Evolutionary conservation across 2,797 vertebrate genomes (phyloP), one percentile per base, ranked within the genome.

Genomic region (Mormyrops attenuatus): DNA sequence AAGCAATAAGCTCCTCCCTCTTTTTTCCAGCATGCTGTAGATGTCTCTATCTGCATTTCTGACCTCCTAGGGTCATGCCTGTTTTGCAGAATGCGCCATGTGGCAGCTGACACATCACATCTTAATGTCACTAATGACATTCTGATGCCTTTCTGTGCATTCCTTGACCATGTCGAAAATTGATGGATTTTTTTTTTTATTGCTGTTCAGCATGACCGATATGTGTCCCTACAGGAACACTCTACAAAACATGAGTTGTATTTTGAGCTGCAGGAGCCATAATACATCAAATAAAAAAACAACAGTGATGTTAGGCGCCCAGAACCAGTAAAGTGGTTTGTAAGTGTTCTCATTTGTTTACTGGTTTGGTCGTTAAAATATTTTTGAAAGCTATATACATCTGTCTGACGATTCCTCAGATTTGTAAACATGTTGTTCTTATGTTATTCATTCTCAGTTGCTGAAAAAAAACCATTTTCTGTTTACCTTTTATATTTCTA

Each of bases 401-500:
- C 53, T 17, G 15, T 55, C 53, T 17, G 17, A 55, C 3, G 17
- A 55, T 5, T 55, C 53, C 3, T 55, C 53, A 17, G 53, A 55
- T 55, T 55, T 55, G 52, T 15, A 53, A 53, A 53, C 52, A 53
- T 53, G 52, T 50, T 2, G 17, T 20, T 57, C 55, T 17, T 15
- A 57, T 73, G 15, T 17, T 1, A 17, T 77, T 41, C 38, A 41
- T 80, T 80, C 34, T 80, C 38, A 20, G 63, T 5, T 50, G 44
- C 82, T 87, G 41, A 89, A 41, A 60, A 89, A 44, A 89, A 80
- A 60, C 7, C 20, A 89, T 34, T 73, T 73, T 15, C 13, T 44
- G 26, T 50, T 9, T 11, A 26, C 44, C 47, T 50, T 47, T 85
- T 85, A n/a, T 30, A 63, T 92, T 84, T 90, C 87, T 93, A 97